phyloP scores from a whole-genome alignment of 2,888 invertebrate genomes.

The Xestoiulus laeticollis region DNA sequence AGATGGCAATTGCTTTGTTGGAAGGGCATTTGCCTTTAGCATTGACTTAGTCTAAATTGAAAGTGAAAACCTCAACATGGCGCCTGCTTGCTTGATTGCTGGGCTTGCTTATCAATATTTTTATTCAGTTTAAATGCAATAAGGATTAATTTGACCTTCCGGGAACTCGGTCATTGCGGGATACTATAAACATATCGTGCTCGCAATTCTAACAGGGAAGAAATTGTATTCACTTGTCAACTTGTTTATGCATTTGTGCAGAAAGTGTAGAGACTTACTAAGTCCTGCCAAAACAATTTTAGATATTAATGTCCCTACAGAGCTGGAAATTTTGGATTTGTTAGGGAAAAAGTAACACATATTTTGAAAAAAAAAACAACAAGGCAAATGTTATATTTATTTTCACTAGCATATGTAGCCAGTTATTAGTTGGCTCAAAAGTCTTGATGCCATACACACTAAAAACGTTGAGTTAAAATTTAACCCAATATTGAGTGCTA shows the following conservation, averaged over 20 bases:
- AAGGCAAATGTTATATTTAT: too few species aligned
- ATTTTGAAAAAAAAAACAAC: too few species aligned
- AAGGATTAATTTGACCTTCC: conserved; percentile 20
- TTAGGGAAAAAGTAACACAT: too few species aligned
- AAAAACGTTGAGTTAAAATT: too few species aligned
- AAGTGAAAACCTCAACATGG: neutral
- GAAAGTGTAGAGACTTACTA: neutral
- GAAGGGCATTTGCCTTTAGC: neutral
- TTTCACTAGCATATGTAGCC: too few species aligned
- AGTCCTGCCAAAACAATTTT: too few species aligned
- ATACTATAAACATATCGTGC: neutral
- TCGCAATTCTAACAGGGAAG: neutral
- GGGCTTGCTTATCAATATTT: neutral
- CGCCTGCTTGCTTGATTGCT: neutral
- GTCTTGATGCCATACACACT: too few species aligned
- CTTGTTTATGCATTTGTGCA: neutral
- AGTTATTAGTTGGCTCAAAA: too few species aligned
- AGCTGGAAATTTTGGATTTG: too few species aligned
- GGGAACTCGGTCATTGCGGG: neutral
- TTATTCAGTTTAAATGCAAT: neutral
- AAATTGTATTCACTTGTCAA: neutral
- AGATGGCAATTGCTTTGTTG: neutral
- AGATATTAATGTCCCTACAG: too few species aligned
- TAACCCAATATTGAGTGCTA: too few species aligned
- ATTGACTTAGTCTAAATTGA: neutral